Conservation (phyloP, 2,888 invertebrate species). For the Stenchaetothrips biformis region DNA sequence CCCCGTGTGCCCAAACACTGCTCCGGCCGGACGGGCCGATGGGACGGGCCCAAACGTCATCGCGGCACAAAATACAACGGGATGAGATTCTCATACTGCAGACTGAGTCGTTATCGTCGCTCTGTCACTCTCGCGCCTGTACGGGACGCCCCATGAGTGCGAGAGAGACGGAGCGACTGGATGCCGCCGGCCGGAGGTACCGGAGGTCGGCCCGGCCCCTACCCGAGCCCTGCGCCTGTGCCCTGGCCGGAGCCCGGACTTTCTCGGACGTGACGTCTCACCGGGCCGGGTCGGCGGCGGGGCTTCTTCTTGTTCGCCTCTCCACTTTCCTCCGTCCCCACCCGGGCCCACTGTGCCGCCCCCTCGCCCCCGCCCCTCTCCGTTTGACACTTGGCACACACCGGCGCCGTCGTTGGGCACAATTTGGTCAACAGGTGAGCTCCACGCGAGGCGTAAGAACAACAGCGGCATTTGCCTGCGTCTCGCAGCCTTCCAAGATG, state of each 20-base stretch:
- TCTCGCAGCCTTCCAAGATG: no score
- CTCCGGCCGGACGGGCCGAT: no score
- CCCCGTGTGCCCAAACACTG: neutral
- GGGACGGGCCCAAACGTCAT: neutral
- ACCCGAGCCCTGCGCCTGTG: neutral
- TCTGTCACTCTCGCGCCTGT: no score
- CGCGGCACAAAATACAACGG: neutral
- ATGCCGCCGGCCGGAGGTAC: neutral
- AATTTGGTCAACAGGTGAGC: neutral
- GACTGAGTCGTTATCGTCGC: no score
- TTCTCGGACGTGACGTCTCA: conserved; percentile 24
- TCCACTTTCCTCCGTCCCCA: neutral
- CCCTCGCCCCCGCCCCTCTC: neutral
- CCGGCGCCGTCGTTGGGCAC: neutral
- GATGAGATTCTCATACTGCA: neutral
- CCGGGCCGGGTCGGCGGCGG: neutral
- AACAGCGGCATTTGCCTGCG: no score
- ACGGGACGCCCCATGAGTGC: no score
- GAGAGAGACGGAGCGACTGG: no score
- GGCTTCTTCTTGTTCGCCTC: no score
- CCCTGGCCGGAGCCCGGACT: neutral
- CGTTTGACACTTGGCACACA: neutral
- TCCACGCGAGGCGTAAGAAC: neutral
- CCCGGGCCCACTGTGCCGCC: neutral
- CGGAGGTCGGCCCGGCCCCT: neutral